phyloP scores from a whole-genome alignment of 2,888 invertebrate species.

The Drosophila koepferae region DNA sequence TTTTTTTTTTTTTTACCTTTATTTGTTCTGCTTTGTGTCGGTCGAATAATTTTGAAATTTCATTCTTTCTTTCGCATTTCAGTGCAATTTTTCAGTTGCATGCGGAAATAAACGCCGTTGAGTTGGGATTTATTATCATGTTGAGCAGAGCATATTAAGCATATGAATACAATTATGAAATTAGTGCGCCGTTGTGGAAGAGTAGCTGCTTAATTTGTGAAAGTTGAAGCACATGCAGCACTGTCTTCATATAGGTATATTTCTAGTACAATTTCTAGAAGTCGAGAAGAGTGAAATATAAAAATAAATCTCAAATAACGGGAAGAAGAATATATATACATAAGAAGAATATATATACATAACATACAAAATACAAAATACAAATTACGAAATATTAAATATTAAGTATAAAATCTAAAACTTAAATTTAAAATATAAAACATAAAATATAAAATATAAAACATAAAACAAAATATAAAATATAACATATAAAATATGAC shows the following conservation, averaged over 20 bases:
- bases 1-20: constrained; percentile 35
- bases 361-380: background rate
- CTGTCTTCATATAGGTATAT: background rate
- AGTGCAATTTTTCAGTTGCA: constrained; percentile 57
- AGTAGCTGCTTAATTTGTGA: constrained; percentile 3
- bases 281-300: background rate
- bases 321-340: no score
- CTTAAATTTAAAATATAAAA: background rate
- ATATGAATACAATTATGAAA: constrained; percentile 12
- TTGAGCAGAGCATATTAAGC: constrained; percentile 20
- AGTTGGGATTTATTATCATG: constrained; percentile 44
- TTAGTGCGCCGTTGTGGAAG: background rate
- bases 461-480: background rate
- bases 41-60: constrained; percentile 49
- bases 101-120: constrained; percentile 63
- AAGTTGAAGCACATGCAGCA: constrained; percentile 3
- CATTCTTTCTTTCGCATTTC: constrained; percentile 38
- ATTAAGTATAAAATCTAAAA: background rate
- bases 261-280: background rate
- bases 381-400: background rate
- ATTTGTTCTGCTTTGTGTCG: constrained; percentile 45
- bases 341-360: background rate
- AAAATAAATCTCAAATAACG: background rate
- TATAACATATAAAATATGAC: background rate
- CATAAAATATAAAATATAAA: background rate